Base-by-base conservation (phyloP, 1,140 invertebrate genomes). In the Pogonus chalceus region DNA sequence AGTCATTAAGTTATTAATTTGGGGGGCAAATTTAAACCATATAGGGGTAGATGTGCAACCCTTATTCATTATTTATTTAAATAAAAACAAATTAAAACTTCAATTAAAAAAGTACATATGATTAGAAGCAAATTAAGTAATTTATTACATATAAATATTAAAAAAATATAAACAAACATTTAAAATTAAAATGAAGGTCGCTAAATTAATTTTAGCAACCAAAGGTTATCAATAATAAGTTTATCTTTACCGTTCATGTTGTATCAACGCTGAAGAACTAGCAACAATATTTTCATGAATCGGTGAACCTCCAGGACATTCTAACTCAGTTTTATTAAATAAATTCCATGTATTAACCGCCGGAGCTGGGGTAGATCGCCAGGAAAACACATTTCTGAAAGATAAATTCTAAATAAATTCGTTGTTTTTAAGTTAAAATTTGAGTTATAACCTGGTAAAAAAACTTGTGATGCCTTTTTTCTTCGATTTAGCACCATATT, bases 311-410 rank as follows among this genome's bases (percentile, higher is more conserved):
- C 67, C 67, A 56, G 67, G 59, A 57, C 65, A 69, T 21, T 70
- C 69, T 4, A 65, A 69, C 43, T 67, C 67, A 4, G 61, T 60
- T 55, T 72, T 75, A n/a, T 69, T 67, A 4, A 76, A 76, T n/a
- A 76, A 69, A 57, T 74, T 77, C 64, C 68, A 69, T 0, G 65
- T 59, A 20, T 56, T 59, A 18, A 31, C 52, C 14, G 65, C 63
- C 26, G 59, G 54, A 12, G 62, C 53, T 35, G 59, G 57, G 14
- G 62, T 74, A 22, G 72, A 74, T 58, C 79, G 82, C 80, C 81
- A 83, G 0, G 79, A 76, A 62, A 84, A 82, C 1, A 83, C 77
- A 61, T 78, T 80, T 68, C 81, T 83, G 62, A 66, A 77, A 72
- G 66, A 60, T 52, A 20, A 69, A 65, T 46, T 51, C 21, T 18